Conservation (phyloP, 2,888 invertebrate species). For the Dryomyza anilis region DNA sequence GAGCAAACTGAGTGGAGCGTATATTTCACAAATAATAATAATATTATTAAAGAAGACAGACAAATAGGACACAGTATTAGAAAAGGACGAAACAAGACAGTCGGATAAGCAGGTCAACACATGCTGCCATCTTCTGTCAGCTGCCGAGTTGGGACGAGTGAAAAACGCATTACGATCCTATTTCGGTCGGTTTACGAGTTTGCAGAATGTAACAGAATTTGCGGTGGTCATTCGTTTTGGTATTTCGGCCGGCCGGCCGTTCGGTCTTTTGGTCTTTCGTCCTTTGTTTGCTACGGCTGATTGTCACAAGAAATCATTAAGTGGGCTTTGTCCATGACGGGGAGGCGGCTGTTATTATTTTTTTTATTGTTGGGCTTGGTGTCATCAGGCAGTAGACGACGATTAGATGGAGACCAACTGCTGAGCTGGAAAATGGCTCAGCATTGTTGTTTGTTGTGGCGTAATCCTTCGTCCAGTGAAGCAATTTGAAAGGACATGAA, state of each 20-base stretch:
- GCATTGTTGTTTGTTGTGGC: constrained; percentile 12
- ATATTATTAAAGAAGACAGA: neutral
- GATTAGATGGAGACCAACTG: constrained; percentile 16
- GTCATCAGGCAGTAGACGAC: too few species aligned
- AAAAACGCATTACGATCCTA: constrained; percentile 11
- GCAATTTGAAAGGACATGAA: neutral
- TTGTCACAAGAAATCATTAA: constrained; percentile 12
- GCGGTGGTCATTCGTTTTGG: too few species aligned
- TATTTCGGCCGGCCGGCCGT: neutral
- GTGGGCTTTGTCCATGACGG: neutral
- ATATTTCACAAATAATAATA: too few species aligned
- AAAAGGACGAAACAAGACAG: constrained; percentile 15
- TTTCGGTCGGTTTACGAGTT: neutral
- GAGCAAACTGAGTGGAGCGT: neutral
- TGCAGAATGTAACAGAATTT: too few species aligned
- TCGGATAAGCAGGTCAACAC: constrained; percentile 4
- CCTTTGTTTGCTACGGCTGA: neutral
- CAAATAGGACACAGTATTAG: neutral
- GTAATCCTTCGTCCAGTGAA: constrained; percentile 8
- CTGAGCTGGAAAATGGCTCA: constrained; percentile 4
- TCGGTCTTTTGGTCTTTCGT: neutral
- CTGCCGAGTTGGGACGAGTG: constrained; percentile 2
- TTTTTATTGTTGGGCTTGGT: neutral
- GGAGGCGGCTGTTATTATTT: neutral
- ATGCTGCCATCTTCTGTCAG: too few species aligned